These are phyloP conservation scores for Xenotilapia flavipinnis DNA, from an alignment of 2,113 vertebrate species.

Conservation along the genomic window DNA sequence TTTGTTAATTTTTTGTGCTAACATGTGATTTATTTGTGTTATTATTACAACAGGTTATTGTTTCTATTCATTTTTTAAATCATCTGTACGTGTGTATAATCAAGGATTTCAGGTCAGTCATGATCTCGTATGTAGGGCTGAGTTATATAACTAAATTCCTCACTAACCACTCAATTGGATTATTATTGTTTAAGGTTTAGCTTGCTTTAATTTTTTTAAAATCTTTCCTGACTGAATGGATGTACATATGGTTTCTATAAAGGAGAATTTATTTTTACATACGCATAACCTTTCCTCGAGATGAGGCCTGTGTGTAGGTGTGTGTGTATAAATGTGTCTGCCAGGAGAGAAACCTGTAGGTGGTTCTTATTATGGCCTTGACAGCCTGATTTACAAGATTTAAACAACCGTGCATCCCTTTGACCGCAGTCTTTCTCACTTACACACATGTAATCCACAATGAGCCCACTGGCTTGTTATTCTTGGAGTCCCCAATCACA, in stretches of 20 bases:
- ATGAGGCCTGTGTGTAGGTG: not conserved
- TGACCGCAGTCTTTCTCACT: not conserved
- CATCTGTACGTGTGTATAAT: fast-evolving
- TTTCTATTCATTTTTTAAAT: fast-evolving
- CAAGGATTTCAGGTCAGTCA: not conserved
- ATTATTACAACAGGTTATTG: not conserved
- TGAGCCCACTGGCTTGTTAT: not conserved
- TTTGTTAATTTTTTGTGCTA: not conserved
- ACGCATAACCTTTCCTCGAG: not conserved
- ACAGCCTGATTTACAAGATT: slow-evolving; percentile 30
- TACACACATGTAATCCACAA: not conserved
- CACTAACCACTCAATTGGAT: not conserved
- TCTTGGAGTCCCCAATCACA: not conserved
- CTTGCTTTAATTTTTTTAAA: fast-evolving
- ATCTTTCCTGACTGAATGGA: not conserved
- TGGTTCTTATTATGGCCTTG: slow-evolving; percentile 15
- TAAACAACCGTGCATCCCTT: slow-evolving; percentile 20
- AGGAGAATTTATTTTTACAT: not conserved
- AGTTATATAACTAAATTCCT: not conserved
- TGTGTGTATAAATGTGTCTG: not conserved
- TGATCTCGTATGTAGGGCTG: not conserved
- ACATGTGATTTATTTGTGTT: not conserved
- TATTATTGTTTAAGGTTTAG: not conserved
- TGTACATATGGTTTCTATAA: not conserved
- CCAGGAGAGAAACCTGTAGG: not conserved